Evolutionary conservation across 35 echinoderm and acorn worm species (phyloP).

Genomic region (Amphiura filiformis): DNA sequence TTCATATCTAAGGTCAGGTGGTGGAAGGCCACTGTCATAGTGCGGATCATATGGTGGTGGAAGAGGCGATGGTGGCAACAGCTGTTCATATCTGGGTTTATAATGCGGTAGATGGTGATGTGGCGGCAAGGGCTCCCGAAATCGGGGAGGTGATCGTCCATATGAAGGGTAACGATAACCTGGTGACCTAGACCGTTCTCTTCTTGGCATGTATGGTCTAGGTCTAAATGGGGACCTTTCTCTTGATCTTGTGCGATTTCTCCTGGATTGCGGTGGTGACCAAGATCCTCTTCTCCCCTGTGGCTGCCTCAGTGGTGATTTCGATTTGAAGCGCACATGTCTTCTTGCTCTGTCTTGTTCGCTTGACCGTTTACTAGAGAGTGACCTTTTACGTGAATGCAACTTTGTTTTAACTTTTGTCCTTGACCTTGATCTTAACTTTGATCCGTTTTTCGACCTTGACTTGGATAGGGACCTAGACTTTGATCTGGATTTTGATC

Average conservation of each 20-base stretch:
- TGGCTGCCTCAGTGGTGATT: slow-evolving; percentile 35
- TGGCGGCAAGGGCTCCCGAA: neutral
- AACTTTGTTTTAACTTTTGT: neutral
- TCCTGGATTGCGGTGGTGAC: slow-evolving; percentile 12
- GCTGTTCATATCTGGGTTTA: slow-evolving; percentile 28
- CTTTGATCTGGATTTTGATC: slow-evolving; percentile 49
- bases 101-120: neutral
- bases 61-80: slow-evolving; percentile 7
- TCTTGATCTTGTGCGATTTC: neutral
- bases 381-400: slow-evolving; percentile 29
- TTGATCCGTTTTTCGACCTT: neutral
- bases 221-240: slow-evolving; percentile 28
- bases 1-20: slow-evolving; percentile 21
- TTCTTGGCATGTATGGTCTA: neutral
- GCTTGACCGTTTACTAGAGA: neutral
- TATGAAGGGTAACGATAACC: neutral
- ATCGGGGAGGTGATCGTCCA: neutral
- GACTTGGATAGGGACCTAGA: slow-evolving; percentile 37
- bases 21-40: neutral
- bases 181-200: slow-evolving; percentile 18
- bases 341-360: slow-evolving; percentile 14
- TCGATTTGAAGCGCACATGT: slow-evolving; percentile 2
- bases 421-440: slow-evolving; percentile 37
- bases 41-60: neutral
- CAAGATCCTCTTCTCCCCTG: slow-evolving; percentile 20